Conservation (phyloP, 2,797 vertebrate genomes). For the Poecile montanus region DNA sequence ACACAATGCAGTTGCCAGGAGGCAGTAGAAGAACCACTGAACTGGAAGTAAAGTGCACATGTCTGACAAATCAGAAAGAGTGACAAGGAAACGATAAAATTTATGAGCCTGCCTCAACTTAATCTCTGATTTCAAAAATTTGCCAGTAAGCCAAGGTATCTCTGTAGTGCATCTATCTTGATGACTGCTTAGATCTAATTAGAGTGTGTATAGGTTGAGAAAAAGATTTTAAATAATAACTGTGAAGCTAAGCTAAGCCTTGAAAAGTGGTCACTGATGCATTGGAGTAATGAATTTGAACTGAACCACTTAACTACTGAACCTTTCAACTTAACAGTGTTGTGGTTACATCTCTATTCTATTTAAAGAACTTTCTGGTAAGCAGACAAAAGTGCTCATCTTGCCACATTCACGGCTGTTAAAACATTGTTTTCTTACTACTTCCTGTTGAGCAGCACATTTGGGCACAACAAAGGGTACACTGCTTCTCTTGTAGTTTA, state of each 20-base stretch:
- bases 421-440: conserved; percentile 12
- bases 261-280: neutral
- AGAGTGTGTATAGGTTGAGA: neutral
- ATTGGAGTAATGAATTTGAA: neutral
- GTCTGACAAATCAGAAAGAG: neutral
- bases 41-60: neutral
- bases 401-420: neutral
- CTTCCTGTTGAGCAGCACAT: conserved; percentile 15
- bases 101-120: neutral
- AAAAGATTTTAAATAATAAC: neutral
- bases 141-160: neutral
- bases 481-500: neutral
- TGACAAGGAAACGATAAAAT: neutral
- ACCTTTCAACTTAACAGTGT: neutral
- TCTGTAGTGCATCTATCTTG: neutral
- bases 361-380: conserved; percentile 52
- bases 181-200: neutral
- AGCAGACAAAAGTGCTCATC: conserved; percentile 28
- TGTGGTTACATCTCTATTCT: conserved; percentile 50
- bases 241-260: neutral
- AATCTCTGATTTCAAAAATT: neutral
- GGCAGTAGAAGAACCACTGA: neutral
- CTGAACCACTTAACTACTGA: neutral
- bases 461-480: neutral
- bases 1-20: neutral